Conservation (phyloP, 1,140 invertebrate species). For the Apis florea region DNA sequence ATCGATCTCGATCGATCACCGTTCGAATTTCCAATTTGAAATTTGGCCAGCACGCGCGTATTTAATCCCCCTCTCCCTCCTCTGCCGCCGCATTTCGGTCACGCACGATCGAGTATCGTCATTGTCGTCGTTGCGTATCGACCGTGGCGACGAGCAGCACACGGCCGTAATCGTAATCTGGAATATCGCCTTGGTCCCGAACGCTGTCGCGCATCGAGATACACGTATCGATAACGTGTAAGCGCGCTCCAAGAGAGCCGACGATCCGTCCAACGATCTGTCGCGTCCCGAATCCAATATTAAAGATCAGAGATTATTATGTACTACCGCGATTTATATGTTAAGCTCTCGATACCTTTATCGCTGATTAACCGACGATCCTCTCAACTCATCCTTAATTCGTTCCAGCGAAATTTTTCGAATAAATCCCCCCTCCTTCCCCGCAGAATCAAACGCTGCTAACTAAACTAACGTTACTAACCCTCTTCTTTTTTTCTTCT, state of each 20-base stretch:
- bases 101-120: constrained; percentile 64
- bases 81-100: constrained; percentile 61
- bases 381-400: too few relatives aligned
- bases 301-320: background rate
- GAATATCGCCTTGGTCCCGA: constrained; percentile 57
- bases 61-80: constrained; percentile 59
- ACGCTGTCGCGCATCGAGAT: constrained; percentile 45
- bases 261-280: background rate
- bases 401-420: too few relatives aligned
- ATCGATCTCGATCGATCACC: constrained; percentile 8
- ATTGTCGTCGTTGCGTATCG: constrained; percentile 53
- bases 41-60: constrained; percentile 39
- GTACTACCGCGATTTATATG: too few relatives aligned
- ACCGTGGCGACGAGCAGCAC: constrained; percentile 55
- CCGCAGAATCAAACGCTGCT: too few relatives aligned
- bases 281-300: background rate
- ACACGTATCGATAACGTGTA: constrained; percentile 54
- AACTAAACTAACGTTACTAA: constrained; percentile 63
- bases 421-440: too few relatives aligned
- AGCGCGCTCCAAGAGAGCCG: constrained; percentile 24
- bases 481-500: constrained; percentile 57
- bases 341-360: too few relatives aligned
- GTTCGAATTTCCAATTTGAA: constrained; percentile 41
- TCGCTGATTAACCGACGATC: too few relatives aligned
- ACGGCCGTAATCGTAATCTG: constrained; percentile 57